Percentiles rank a stretch among this genome's conserved stretches.
phyloP scores from a whole-genome alignment of 2,113 vertebrate species.

The Anoplopoma fimbria region DNA sequence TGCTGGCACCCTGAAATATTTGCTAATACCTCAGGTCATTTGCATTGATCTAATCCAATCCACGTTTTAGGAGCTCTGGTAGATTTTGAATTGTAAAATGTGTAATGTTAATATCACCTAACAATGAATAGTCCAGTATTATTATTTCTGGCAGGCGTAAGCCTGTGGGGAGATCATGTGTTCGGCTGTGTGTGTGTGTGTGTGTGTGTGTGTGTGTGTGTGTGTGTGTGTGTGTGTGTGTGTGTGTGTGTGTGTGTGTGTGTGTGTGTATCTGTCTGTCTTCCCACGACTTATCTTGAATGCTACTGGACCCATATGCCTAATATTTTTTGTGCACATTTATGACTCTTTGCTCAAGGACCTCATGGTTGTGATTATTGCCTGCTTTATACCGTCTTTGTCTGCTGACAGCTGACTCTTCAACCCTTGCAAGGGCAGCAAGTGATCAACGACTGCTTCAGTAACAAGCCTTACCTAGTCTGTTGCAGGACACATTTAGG shows the following conservation, averaged over 20 bases:
- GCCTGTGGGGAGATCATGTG: background rate
- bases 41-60: slow-evolving; percentile 7
- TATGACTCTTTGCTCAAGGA: too few relatives aligned
- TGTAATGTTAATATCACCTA: background rate
- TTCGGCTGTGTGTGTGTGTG: background rate
- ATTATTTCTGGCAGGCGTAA: background rate
- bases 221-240: background rate
- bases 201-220: background rate
- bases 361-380: too few relatives aligned
- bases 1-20: background rate
- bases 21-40: slow-evolving; percentile 13
- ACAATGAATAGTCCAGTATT: background rate
- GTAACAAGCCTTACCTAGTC: too few relatives aligned
- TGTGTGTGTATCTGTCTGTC: too few relatives aligned
- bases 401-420: too few relatives aligned
- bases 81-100: background rate
- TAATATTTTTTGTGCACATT: too few relatives aligned
- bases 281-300: too few relatives aligned
- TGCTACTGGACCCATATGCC: too few relatives aligned
- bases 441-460: too few relatives aligned
- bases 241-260: background rate
- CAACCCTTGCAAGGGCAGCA: too few relatives aligned
- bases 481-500: too few relatives aligned
- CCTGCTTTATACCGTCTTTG: too few relatives aligned
- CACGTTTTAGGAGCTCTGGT: background rate